phyloP scores from a whole-genome alignment of 2,888 invertebrate genomes.

The Muschampia plurimacula region DNA sequence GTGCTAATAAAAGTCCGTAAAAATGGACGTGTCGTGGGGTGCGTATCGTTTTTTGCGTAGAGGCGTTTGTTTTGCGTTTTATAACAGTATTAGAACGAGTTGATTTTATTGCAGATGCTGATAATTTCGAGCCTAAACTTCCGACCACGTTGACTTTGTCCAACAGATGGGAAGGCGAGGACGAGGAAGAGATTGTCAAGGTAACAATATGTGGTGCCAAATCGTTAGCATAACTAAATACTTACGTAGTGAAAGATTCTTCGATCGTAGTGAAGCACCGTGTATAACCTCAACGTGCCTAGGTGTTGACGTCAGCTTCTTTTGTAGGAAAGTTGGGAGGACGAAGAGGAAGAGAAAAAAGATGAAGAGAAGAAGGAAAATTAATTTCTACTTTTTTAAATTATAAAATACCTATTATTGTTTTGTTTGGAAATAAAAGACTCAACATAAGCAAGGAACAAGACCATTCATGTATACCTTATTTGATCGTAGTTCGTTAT shows the following conservation, averaged over 20 bases:
- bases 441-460: no score
- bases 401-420: no score
- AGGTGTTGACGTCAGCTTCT: constrained; percentile 77
- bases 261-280: constrained; percentile 42
- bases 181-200: constrained; percentile 94
- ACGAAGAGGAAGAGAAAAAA: constrained; percentile 93
- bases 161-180: constrained; percentile 95
- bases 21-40: constrained; percentile 91
- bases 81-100: constrained; percentile 50
- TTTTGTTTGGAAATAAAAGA: no score
- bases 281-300: constrained; percentile 75
- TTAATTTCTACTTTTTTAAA: no score
- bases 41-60: constrained; percentile 59
- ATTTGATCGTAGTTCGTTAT: background rate
- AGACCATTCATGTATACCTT: no score
- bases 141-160: constrained; percentile 84
- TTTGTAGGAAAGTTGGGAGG: constrained; percentile 97
- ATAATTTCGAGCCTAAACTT: constrained; percentile 89
- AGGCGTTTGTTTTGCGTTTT: constrained; percentile 48
- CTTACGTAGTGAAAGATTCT: constrained; percentile 27
- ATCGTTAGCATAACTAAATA: constrained; percentile 47
- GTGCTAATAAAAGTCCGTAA: constrained; percentile 67
- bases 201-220: constrained; percentile 81
- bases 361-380: constrained; percentile 89
- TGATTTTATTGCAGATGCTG: constrained; percentile 87